phyloP scores from a whole-genome alignment of 1,140 invertebrate genomes.

The Drosophila leontia region DNA sequence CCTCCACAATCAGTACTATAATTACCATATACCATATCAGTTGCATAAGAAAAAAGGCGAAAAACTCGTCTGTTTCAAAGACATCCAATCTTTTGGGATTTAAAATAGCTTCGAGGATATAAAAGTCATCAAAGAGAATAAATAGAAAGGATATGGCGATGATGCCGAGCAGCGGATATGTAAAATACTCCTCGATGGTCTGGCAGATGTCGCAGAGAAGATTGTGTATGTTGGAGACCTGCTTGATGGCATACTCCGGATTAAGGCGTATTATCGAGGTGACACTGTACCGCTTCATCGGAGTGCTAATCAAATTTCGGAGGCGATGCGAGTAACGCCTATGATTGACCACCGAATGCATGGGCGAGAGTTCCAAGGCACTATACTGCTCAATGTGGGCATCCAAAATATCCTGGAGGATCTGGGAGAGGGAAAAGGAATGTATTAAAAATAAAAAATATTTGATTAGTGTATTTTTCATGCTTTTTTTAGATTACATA shows the following conservation, averaged over 20 bases:
- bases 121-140: slow-evolving; percentile 82
- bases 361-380: slow-evolving; percentile 72
- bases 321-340: slow-evolving; percentile 54
- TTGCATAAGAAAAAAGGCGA: slow-evolving; percentile 78
- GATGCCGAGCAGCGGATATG: slow-evolving; percentile 77
- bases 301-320: slow-evolving; percentile 53
- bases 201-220: slow-evolving; percentile 79
- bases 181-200: slow-evolving; percentile 82
- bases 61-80: slow-evolving; percentile 79
- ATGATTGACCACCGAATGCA: slow-evolving; percentile 70
- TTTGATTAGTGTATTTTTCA: too few species aligned
- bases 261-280: slow-evolving; percentile 79
- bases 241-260: slow-evolving; percentile 71
- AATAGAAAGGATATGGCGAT: slow-evolving; percentile 80
- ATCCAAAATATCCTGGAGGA: slow-evolving; percentile 78
- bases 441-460: too few species aligned
- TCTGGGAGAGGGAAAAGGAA: slow-evolving; percentile 24
- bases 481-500: too few species aligned
- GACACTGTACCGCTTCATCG: slow-evolving; percentile 73
- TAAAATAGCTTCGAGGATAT: slow-evolving; percentile 73
- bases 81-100: slow-evolving; percentile 71
- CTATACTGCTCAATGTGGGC: slow-evolving; percentile 68
- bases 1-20: slow-evolving; percentile 80
- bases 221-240: slow-evolving; percentile 81
- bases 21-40: slow-evolving; percentile 81